phyloP scores from a whole-genome alignment of 2,888 invertebrate species.

The Gandaritis pyraliata region DNA sequence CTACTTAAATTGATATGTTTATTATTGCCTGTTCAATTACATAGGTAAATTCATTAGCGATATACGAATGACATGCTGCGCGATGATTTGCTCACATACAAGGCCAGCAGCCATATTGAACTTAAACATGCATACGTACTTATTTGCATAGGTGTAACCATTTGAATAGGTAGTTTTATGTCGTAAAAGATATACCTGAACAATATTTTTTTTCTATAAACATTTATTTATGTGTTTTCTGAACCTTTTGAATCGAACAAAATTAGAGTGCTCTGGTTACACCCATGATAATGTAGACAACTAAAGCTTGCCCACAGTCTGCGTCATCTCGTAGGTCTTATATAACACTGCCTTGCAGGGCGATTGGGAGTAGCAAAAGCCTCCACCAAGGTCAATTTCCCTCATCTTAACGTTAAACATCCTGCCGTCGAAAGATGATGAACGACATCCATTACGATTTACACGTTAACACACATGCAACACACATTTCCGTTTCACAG shows the following conservation, averaged over 20 bases:
- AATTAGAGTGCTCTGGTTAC: constrained; percentile 36
- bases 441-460: constrained; percentile 78
- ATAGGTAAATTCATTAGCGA: constrained; percentile 46
- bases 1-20: constrained; percentile 74
- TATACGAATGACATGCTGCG: constrained; percentile 67
- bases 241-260: not conserved
- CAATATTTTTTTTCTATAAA: not conserved
- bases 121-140: constrained; percentile 57
- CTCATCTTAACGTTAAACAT: constrained; percentile 79
- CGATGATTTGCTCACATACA: constrained; percentile 60
- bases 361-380: constrained; percentile 70
- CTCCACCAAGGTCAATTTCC: constrained; percentile 83
- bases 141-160: constrained; percentile 41
- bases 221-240: not conserved
- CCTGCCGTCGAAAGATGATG: constrained; percentile 78
- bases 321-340: constrained; percentile 58
- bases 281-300: constrained; percentile 41
- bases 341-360: constrained; percentile 75
- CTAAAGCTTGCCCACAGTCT: constrained; percentile 49
- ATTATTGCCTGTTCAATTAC: constrained; percentile 68
- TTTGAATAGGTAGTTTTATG: not conserved
- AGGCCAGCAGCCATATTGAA: constrained; percentile 56
- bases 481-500: constrained; percentile 79
- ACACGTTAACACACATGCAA: constrained; percentile 81
- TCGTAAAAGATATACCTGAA: not conserved